phyloP scores from a whole-genome alignment of 2,113 vertebrate genomes.

The Phainopepla nitens region DNA sequence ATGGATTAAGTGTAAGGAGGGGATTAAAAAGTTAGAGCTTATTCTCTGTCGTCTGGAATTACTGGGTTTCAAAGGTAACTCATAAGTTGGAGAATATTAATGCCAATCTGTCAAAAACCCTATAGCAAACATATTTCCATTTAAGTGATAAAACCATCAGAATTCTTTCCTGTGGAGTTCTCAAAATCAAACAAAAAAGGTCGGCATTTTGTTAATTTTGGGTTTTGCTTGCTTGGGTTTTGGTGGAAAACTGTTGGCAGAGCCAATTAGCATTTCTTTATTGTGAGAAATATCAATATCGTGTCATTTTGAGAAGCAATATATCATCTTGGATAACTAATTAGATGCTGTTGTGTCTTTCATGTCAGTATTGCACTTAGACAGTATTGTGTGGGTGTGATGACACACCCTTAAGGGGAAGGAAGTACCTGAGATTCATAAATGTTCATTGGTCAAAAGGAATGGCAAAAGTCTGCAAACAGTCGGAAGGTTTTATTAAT shows the following conservation, averaged over 20 bases:
- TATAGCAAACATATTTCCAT: not conserved
- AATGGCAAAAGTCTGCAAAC: not conserved
- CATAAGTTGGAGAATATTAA: not conserved
- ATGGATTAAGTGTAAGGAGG: not conserved
- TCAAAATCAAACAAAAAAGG: not conserved
- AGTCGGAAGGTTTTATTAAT: not conserved
- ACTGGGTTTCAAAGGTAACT: not conserved
- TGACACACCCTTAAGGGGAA: not conserved
- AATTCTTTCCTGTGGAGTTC: not conserved
- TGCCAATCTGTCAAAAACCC: not conserved
- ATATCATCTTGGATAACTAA: not conserved
- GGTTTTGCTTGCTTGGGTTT: not conserved
- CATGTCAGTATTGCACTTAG: not conserved
- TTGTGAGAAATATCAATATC: slow-evolving; percentile 43
- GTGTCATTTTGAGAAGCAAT: not conserved
- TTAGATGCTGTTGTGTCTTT: not conserved
- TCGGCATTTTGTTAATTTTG: not conserved
- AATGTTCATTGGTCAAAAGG: not conserved
- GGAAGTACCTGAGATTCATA: not conserved
- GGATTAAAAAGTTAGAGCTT: not conserved
- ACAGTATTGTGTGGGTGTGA: not conserved
- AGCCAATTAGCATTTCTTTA: not conserved
- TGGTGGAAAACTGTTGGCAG: not conserved
- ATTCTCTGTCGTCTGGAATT: not conserved
- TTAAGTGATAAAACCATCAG: not conserved